Conservation (phyloP, 2,113 vertebrate species). For the Nothoprocta pentlandii region DNA sequence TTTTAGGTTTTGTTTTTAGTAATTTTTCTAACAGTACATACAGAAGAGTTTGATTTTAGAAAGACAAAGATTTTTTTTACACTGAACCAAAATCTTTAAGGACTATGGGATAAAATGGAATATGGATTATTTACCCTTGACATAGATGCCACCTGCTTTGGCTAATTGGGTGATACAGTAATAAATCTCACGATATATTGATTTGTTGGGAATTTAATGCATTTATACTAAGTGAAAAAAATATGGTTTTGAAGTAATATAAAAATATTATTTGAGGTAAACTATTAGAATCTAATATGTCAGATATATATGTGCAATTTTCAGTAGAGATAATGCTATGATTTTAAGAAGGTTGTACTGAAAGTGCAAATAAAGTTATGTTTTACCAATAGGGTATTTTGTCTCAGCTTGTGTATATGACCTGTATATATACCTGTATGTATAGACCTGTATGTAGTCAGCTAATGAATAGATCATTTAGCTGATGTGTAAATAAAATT, state of each 20-base stretch:
- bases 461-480: not conserved
- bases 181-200: not conserved
- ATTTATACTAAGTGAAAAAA: not conserved
- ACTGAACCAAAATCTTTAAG: not conserved
- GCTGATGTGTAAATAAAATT: not conserved
- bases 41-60: not conserved
- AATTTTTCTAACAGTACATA: not conserved
- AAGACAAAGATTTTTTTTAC: not conserved
- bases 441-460: not conserved
- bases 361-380: not conserved
- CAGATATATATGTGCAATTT: fast-evolving
- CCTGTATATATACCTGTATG: not conserved
- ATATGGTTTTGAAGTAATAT: not conserved
- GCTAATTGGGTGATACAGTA: not conserved
- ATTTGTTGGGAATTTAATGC: not conserved
- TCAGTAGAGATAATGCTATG: not conserved
- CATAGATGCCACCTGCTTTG: not conserved
- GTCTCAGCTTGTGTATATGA: not conserved
- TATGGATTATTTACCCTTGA: not conserved
- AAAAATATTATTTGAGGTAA: not conserved
- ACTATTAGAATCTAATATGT: not conserved
- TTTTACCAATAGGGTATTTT: not conserved
- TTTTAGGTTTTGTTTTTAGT: not conserved
- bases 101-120: not conserved
- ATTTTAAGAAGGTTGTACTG: not conserved